Evolutionary conservation across 2,888 invertebrate genomes (phyloP), one percentile per base, ranked within the genome.

Genomic region (Plagiodera versicolora): DNA sequence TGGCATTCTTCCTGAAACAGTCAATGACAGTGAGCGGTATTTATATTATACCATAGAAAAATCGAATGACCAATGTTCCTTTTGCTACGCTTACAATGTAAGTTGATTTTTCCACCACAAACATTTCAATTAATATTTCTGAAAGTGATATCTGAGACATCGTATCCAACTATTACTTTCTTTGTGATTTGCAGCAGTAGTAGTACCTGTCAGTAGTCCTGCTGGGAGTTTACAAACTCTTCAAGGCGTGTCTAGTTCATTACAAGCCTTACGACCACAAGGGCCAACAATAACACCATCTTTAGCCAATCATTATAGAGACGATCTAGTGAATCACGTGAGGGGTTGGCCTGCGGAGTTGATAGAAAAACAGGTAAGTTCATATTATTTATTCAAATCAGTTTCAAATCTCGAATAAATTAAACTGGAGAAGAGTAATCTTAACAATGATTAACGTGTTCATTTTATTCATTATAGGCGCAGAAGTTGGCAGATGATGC

Each of bases 301-400:
- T 73, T 85, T 97, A 75, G 90, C 92, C 69, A 94, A 95, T 83
- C 94, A 95, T 83, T 93, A 94, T 82, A 89, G 95, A 74, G 87
- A 90, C 74, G 93, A 94, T 81, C 85, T 97, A 75, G 93, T 94
- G 66, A 87, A 89, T 74, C 97, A 98, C 81, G 95, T 96, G 63
- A 87, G 89, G 70, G 94, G 92, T 67, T 97, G 97, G 93, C 95
- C 94, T 63, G 94, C 95, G 16, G 96, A 97, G 79, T 89, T 91
- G 72, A 85, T 95, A 68, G 97, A 98, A 81, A 93, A 93, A 85
- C 95, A 96, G 89, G 96, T 95, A 80, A 77, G 74, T 67, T 28
- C 64, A 58, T 62, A 18, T 45, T 11, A 28, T 53, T 48, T n/a
- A n/a, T n/a, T n/a, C n/a, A n/a, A n/a, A n/a, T n/a, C n/a, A n/a